Conservation (phyloP, 2,797 vertebrate species). For the Tragopan temminckii region DNA sequence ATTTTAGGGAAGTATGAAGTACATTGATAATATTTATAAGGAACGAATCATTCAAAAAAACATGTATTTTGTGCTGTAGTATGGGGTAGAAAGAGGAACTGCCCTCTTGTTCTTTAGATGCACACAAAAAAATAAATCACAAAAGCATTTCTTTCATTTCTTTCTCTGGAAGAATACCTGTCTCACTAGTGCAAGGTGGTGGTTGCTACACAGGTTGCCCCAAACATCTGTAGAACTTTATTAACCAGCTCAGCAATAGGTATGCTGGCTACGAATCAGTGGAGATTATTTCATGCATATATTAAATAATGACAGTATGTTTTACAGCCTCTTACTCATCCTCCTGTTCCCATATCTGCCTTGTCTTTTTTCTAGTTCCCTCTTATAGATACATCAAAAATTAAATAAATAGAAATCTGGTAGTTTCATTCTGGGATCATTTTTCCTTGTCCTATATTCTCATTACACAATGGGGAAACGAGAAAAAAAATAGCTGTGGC, state of each 20-base stretch:
- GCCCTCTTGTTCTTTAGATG: background rate
- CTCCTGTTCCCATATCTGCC: background rate
- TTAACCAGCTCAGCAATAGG: background rate
- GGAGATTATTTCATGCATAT: background rate
- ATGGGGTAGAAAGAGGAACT: background rate
- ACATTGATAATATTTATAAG: background rate
- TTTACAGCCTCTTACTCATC: constrained; percentile 10
- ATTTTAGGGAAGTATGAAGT: background rate
- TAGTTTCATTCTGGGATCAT: background rate
- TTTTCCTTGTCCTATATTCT: background rate
- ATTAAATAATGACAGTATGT: background rate
- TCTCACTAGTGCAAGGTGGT: background rate
- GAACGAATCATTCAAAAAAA: background rate
- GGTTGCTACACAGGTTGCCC: background rate
- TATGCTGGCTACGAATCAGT: background rate
- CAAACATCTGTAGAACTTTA: background rate
- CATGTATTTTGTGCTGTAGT: background rate
- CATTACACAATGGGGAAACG: background rate
- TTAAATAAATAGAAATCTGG: background rate
- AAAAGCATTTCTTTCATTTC: background rate
- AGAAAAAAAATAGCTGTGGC: background rate
- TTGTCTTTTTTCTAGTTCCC: background rate
- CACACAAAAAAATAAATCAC: background rate
- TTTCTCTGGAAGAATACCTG: background rate
- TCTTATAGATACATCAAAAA: background rate